A percentile compares a stretch with the other conserved stretches of the same genome.
These are phyloP conservation scores for Tiphia femorata DNA, from an alignment of 2,888 invertebrate species.

Conservation along the genomic window DNA sequence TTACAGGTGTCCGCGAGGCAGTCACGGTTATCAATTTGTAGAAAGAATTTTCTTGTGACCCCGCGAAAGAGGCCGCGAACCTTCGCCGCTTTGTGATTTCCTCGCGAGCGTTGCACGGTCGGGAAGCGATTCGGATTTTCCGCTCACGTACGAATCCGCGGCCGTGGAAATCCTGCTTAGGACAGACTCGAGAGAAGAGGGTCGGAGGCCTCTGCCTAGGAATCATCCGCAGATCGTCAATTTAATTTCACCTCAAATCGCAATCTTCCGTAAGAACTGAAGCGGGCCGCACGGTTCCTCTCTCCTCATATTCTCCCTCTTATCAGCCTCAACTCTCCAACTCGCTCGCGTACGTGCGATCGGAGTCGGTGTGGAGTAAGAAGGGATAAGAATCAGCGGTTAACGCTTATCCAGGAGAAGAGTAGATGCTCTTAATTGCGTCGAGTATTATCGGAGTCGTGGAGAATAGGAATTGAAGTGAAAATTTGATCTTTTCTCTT, in stretches of 20 bases:
- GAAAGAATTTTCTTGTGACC: conserved; percentile 10
- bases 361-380: conserved; percentile 13
- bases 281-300: conserved; percentile 4
- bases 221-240: conserved; percentile 40
- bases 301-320: conserved; percentile 14
- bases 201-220: conserved; percentile 12
- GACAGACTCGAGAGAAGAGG: not conserved
- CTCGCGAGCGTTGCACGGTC: too few relatives aligned
- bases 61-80: too few relatives aligned
- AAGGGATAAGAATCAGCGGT: too few relatives aligned
- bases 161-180: conserved; percentile 27
- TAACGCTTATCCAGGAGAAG: too few relatives aligned
- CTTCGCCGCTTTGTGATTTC: too few relatives aligned
- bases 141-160: conserved; percentile 35
- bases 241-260: conserved; percentile 46
- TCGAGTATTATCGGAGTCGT: too few relatives aligned
- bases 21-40: too few relatives aligned
- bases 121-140: conserved; percentile 35
- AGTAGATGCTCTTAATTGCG: too few relatives aligned
- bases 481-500: too few relatives aligned
- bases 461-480: too few relatives aligned
- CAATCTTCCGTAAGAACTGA: conserved; percentile 30
- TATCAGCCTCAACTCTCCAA: conserved; percentile 15
- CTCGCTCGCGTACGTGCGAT: conserved; percentile 18
- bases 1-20: too few relatives aligned